A percentile compares a stretch with the other conserved stretches of the same genome.
Conservation (phyloP, 2,888 invertebrate species). For the Agriopis aurantiaria region DNA sequence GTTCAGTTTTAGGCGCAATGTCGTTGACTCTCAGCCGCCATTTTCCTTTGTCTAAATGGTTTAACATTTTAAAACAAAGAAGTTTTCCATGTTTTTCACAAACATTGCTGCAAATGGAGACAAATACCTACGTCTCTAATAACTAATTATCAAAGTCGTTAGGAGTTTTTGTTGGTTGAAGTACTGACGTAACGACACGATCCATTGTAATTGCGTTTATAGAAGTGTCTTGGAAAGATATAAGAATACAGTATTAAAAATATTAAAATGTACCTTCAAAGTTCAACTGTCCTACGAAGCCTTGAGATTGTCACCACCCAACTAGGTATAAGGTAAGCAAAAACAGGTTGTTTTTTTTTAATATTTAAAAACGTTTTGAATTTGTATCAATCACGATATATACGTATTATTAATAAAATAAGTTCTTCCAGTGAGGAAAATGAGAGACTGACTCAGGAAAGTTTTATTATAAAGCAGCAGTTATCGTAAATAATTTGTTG, state of each 20-base stretch:
- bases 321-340: no score
- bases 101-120: constrained; percentile 25
- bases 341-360: no score
- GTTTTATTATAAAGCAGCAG: no score
- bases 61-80: constrained; percentile 28
- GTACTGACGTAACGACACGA: neutral
- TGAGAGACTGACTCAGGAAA: no score
- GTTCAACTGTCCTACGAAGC: no score
- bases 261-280: no score
- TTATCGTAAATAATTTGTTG: no score
- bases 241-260: neutral
- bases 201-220: neutral
- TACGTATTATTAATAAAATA: no score
- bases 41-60: constrained; percentile 37
- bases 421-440: no score
- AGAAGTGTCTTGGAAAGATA: neutral
- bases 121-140: neutral
- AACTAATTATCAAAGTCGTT: constrained; percentile 20
- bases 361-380: no score
- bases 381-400: no score
- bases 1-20: constrained; percentile 36
- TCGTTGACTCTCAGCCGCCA: constrained; percentile 38
- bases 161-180: constrained; percentile 14
- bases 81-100: constrained; percentile 37
- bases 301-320: no score